Conservation (phyloP, 92 coral and sea anemone species). For the Palythoa caribaeorum region DNA sequence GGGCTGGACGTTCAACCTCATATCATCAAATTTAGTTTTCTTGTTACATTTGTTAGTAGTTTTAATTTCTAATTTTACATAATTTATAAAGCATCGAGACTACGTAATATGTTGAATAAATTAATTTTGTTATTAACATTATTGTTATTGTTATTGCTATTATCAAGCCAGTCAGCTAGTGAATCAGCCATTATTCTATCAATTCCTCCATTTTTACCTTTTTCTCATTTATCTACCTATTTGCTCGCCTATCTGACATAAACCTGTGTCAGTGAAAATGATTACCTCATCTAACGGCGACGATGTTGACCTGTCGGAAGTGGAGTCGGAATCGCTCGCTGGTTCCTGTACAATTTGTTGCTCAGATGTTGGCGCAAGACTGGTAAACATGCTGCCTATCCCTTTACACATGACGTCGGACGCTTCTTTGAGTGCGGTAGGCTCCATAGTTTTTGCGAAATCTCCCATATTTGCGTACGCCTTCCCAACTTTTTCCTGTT, state of each 20-base stretch:
- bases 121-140: too few relatives aligned
- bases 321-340: background rate
- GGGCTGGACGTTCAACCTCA: too few relatives aligned
- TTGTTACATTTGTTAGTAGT: too few relatives aligned
- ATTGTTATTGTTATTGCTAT: too few relatives aligned
- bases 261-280: background rate
- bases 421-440: constrained; percentile 21
- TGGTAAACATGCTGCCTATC: constrained; percentile 7
- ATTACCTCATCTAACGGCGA: background rate
- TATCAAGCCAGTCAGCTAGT: too few relatives aligned
- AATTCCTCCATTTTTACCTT: background rate
- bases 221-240: background rate
- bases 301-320: background rate
- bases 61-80: too few relatives aligned
- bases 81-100: too few relatives aligned
- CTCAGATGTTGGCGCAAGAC: background rate
- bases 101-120: too few relatives aligned
- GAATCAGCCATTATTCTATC: background rate
- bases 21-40: too few relatives aligned
- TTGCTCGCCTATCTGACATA: background rate
- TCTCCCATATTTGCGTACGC: constrained; percentile 31
- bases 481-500: constrained; percentile 3
- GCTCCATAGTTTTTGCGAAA: constrained; percentile 17
- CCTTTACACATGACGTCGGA: background rate
- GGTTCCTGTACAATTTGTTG: background rate